phyloP scores from a whole-genome alignment of 2,888 invertebrate genomes.

The Hemistola chrysoprasaria region DNA sequence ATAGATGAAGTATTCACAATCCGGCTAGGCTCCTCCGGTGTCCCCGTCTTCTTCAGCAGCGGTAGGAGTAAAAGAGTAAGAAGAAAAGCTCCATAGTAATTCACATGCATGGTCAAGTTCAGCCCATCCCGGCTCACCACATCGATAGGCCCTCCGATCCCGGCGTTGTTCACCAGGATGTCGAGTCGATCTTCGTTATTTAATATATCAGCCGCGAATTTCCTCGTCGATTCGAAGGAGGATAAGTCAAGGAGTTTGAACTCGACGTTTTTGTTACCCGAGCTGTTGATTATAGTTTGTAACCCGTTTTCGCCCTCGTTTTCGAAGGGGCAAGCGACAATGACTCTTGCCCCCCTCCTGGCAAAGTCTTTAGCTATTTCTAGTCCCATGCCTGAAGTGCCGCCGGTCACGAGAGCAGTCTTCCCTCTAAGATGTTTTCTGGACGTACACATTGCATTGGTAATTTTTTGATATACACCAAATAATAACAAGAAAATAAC shows the following conservation, averaged over 20 bases:
- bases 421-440: constrained; percentile 41
- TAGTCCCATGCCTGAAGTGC: constrained; percentile 58
- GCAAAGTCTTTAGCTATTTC: constrained; percentile 57
- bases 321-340: constrained; percentile 56
- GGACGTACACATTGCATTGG: constrained; percentile 35
- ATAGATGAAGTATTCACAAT: constrained; percentile 89
- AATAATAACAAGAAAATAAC: constrained; percentile 1
- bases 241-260: constrained; percentile 87
- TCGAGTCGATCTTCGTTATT: constrained; percentile 86
- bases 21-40: constrained; percentile 82
- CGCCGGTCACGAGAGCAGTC: constrained; percentile 56
- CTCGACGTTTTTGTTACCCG: constrained; percentile 84
- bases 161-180: constrained; percentile 93
- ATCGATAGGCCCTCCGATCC: constrained; percentile 80
- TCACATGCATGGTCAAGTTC: constrained; percentile 93
- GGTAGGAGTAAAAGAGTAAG: constrained; percentile 93
- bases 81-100: constrained; percentile 95
- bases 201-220: constrained; percentile 89
- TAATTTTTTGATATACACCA: constrained; percentile 15
- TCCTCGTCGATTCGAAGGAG: constrained; percentile 86
- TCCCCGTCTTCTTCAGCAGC: constrained; percentile 82
- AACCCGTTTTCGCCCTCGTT: constrained; percentile 47
- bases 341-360: constrained; percentile 51
- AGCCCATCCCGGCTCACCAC: constrained; percentile 87
- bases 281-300: constrained; percentile 83